These are phyloP conservation scores for Dasysyrphus albostriatus DNA, from an alignment of 2,888 invertebrate genomes.

Conservation along the genomic window DNA sequence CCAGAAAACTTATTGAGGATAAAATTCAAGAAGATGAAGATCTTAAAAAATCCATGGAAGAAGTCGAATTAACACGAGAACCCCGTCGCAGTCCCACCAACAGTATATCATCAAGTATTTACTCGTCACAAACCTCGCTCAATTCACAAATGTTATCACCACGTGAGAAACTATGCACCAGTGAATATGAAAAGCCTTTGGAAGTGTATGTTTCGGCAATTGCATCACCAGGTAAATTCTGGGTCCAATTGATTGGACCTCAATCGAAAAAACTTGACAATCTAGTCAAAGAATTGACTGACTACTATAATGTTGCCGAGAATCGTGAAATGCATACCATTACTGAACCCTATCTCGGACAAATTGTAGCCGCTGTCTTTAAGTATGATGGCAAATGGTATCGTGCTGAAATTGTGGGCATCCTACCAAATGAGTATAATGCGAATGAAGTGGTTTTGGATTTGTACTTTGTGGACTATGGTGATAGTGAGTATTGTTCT, in stretches of 20 bases:
- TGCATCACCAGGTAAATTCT: constrained; percentile 91
- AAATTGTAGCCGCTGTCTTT: constrained; percentile 93
- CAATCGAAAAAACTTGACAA: constrained; percentile 91
- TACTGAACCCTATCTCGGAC: constrained; percentile 87
- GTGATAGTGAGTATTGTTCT: constrained; percentile 90
- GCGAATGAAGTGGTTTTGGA: constrained; percentile 87
- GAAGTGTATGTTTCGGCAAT: constrained; percentile 95
- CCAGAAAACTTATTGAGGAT: constrained; percentile 89
- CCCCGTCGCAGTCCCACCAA: constrained; percentile 84
- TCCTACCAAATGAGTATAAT: constrained; percentile 87
- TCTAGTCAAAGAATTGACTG: constrained; percentile 92
- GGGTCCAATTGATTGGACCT: constrained; percentile 93
- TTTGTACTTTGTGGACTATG: constrained; percentile 94
- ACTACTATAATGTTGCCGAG: constrained; percentile 88
- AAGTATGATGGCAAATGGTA: constrained; percentile 92
- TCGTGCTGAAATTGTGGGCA: constrained; percentile 87
- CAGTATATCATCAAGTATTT: constrained; percentile 82
- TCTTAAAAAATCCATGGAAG: constrained; percentile 84
- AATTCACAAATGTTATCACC: constrained; percentile 80
- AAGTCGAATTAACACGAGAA: constrained; percentile 84
- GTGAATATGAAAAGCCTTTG: constrained; percentile 86
- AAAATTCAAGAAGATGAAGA: constrained; percentile 86
- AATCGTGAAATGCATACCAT: constrained; percentile 87
- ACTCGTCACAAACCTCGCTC: constrained; percentile 82
- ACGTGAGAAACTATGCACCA: constrained; percentile 80